A percentile compares a stretch with the other conserved stretches of the same genome.
phyloP scores from a whole-genome alignment of 2,888 invertebrate species.

The Argyra leucocephala region DNA sequence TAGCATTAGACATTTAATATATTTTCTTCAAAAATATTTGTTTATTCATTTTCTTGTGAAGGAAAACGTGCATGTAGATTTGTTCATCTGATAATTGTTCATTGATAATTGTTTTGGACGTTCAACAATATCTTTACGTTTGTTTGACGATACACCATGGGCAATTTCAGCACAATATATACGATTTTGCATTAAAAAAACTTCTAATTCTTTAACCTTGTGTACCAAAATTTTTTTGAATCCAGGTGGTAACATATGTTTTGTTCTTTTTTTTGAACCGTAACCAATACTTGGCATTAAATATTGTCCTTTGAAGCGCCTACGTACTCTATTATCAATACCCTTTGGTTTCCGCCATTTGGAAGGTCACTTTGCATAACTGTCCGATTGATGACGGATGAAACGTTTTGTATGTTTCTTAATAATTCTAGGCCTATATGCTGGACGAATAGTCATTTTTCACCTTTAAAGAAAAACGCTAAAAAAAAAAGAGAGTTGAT shows the following conservation, averaged over 20 bases:
- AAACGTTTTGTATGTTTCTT: conserved; percentile 98
- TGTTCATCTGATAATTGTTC: conserved; percentile 89
- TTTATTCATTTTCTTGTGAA: conserved; percentile 97
- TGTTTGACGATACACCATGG: conserved; percentile 95
- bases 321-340: conserved; percentile 99
- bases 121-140: conserved; percentile 91
- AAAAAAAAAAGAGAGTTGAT: too few species aligned
- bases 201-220: conserved; percentile 88
- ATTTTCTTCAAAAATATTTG: conserved; percentile 21
- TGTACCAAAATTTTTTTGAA: conserved; percentile 92
- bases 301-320: conserved; percentile 95
- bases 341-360: conserved; percentile 99
- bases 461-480: conserved; percentile 38
- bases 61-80: conserved; percentile 94
- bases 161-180: conserved; percentile 97
- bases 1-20: too few species aligned
- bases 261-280: conserved; percentile 87
- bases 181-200: conserved; percentile 97
- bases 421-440: conserved; percentile 79
- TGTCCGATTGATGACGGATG: conserved; percentile 96
- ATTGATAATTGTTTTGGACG: conserved; percentile 91
- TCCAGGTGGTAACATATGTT: conserved; percentile 95
- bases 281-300: conserved; percentile 99
- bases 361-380: conserved; percentile 91
- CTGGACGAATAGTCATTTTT: conserved; percentile 82